phyloP scores from a whole-genome alignment of 2,888 invertebrate genomes.

The Mongoloraphidia duomilia region DNA sequence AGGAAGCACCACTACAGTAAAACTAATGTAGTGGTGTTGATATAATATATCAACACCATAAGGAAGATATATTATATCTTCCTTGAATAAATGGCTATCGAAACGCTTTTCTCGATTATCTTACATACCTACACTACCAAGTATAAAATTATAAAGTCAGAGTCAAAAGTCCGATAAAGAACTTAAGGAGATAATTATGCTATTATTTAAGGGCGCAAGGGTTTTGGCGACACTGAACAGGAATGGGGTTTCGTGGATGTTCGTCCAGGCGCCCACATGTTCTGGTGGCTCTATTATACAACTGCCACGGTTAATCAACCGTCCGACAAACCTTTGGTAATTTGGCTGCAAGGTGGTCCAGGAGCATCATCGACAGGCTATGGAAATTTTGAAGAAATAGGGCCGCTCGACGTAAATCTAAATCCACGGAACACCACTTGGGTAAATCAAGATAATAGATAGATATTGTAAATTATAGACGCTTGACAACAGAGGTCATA shows the following conservation, averaged over 20 bases:
- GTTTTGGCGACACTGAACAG: conserved; percentile 23
- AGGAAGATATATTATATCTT: too few species aligned
- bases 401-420: conserved; percentile 36
- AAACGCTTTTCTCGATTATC: too few species aligned
- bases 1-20: too few species aligned
- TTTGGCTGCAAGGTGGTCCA: conserved; percentile 85
- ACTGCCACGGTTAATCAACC: conserved; percentile 38
- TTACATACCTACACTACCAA: too few species aligned
- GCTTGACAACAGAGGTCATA: too few species aligned
- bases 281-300: conserved; percentile 61
- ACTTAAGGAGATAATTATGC: too few species aligned
- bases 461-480: not conserved
- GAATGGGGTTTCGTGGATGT: conserved; percentile 36
- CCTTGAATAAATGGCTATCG: too few species aligned
- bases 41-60: too few species aligned
- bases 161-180: too few species aligned
- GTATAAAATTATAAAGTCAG: too few species aligned
- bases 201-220: conserved; percentile 9
- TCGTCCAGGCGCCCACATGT: conserved; percentile 33
- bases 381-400: conserved; percentile 44
- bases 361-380: conserved; percentile 38
- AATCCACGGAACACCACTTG: conserved; percentile 37
- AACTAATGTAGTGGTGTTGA: too few species aligned
- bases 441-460: conserved; percentile 26
- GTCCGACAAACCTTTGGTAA: conserved; percentile 57